A percentile compares a stretch with the other conserved stretches of the same genome.
Evolutionary conservation across 2,797 vertebrate genomes (phyloP).

Genomic region (Spea hammondii): DNA sequence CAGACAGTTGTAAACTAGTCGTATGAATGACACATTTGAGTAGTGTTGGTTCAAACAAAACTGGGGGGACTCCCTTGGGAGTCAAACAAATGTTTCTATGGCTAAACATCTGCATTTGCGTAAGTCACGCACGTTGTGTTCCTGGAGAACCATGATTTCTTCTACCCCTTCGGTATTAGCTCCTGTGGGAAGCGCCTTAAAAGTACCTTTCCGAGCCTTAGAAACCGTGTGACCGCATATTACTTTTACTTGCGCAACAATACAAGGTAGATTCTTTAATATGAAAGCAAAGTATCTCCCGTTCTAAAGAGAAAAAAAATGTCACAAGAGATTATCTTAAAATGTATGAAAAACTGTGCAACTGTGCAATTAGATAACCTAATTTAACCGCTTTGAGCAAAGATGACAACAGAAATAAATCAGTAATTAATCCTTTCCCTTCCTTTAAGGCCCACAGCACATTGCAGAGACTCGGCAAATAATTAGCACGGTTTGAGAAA

Average conservation of each 20-base stretch:
- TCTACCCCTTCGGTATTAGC: too few species aligned
- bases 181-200: too few species aligned
- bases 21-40: too few species aligned
- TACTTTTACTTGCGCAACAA: background rate
- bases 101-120: too few species aligned
- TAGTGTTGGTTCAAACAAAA: too few species aligned
- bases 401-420: slow-evolving; percentile 15
- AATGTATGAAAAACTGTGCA: background rate
- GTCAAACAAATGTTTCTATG: too few species aligned
- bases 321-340: background rate
- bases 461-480: background rate
- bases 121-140: too few species aligned
- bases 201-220: too few species aligned
- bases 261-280: background rate
- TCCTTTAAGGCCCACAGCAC: background rate
- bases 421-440: slow-evolving; percentile 7
- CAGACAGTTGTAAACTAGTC: too few species aligned
- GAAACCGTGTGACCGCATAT: too few species aligned
- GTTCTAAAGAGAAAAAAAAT: background rate
- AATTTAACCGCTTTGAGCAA: slow-evolving; percentile 6
- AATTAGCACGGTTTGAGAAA: background rate
- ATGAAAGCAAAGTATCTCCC: background rate
- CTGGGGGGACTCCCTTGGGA: too few species aligned
- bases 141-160: too few species aligned
- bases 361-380: slow-evolving; percentile 8